Percentiles rank a stretch among this genome's conserved stretches.
phyloP scores from a whole-genome alignment of 1,140 invertebrate species.

The Anastatus disparis region DNA sequence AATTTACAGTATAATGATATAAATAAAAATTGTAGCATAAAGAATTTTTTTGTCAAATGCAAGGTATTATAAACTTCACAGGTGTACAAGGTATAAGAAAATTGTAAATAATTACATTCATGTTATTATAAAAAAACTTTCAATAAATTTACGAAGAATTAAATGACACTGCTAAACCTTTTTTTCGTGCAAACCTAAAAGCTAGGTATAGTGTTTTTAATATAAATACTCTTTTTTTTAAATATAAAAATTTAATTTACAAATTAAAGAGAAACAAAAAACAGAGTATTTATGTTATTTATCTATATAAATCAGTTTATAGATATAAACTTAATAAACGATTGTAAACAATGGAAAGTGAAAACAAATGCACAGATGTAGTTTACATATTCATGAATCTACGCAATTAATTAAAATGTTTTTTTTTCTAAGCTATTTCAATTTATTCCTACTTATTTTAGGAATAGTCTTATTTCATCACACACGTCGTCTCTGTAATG shows the following conservation, averaged over 20 bases:
- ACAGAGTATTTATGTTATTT: background rate
- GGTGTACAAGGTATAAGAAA: no score
- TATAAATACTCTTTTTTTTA: no score
- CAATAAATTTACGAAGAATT: no score
- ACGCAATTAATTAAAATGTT: background rate
- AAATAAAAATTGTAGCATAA: background rate
- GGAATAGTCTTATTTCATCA: background rate
- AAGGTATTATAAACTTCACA: background rate
- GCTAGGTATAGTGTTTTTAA: no score
- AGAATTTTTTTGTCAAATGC: background rate
- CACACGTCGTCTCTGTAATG: background rate
- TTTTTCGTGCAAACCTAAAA: no score
- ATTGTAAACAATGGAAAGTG: slow-evolving; percentile 8
- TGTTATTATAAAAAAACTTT: no score
- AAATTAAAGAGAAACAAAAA: background rate
- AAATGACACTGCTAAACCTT: no score
- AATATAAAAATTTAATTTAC: background rate
- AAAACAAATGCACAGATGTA: slow-evolving; percentile 11
- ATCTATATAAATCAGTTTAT: background rate
- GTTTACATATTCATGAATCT: background rate
- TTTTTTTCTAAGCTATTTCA: background rate
- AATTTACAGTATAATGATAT: background rate
- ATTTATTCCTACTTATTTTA: background rate
- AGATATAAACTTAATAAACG: slow-evolving; percentile 21
- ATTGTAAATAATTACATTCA: no score